These are phyloP conservation scores for Eudorcas thomsonii DNA, from an alignment of 2,113 vertebrate species.

Conservation along the genomic window DNA sequence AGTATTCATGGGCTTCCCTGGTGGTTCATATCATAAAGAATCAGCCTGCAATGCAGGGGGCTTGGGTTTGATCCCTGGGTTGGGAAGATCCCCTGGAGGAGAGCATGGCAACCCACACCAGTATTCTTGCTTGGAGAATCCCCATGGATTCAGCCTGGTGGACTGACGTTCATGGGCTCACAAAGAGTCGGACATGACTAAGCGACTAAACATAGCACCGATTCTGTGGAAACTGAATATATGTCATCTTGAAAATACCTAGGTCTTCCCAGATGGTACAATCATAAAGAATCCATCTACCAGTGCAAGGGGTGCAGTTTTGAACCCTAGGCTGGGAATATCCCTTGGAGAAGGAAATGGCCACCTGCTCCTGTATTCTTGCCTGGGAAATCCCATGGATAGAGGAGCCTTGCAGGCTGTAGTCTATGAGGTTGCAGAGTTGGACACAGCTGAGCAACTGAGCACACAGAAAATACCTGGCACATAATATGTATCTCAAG, in stretches of 20 bases:
- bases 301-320: not conserved
- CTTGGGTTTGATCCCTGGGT: not conserved
- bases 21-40: not conserved
- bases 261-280: not conserved
- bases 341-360: not conserved
- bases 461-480: not conserved
- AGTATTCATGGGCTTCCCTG: not conserved
- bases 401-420: not conserved
- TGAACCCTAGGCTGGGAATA: not conserved
- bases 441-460: not conserved
- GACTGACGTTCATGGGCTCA: not conserved
- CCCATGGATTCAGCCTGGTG: not conserved
- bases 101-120: not conserved
- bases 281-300: not conserved
- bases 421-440: not conserved
- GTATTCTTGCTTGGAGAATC: not conserved
- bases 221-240: not conserved
- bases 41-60: not conserved
- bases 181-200: not conserved
- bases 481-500: not conserved
- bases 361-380: not conserved
- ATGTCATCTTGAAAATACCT: not conserved
- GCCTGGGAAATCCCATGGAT: not conserved
- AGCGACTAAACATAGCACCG: not conserved
- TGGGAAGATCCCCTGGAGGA: not conserved